Percentiles rank a stretch among this genome's conserved stretches.
These are phyloP conservation scores for Acleris cristana DNA, from an alignment of 2,888 invertebrate species.

Conservation along the genomic window DNA sequence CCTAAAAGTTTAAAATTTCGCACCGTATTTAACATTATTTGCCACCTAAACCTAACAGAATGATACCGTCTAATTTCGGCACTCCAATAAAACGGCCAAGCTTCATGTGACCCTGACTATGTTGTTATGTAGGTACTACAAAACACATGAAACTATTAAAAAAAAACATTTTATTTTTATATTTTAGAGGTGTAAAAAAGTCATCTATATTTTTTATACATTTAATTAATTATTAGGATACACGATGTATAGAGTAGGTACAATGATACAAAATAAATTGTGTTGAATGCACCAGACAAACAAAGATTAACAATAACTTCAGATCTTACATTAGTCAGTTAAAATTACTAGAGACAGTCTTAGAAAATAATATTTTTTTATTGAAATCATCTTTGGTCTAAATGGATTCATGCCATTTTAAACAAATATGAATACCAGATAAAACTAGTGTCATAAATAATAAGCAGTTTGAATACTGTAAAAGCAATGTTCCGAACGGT, in stretches of 20 bases:
- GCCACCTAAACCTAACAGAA: too few species aligned
- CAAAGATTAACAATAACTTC: slow-evolving; percentile 49
- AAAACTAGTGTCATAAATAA: not conserved
- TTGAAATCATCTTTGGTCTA: slow-evolving; percentile 52
- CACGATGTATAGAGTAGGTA: slow-evolving; percentile 40
- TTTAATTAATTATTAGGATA: slow-evolving; percentile 20
- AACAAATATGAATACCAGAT: slow-evolving; percentile 5
- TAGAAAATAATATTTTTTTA: slow-evolving; percentile 42
- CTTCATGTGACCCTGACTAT: too few species aligned
- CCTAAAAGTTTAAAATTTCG: too few species aligned
- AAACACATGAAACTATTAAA: too few species aligned
- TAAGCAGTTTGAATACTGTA: not conserved
- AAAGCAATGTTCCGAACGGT: not conserved
- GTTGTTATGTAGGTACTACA: too few species aligned
- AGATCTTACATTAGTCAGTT: slow-evolving; percentile 49
- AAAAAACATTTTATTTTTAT: too few species aligned
- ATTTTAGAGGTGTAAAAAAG: too few species aligned
- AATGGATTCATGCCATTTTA: slow-evolving; percentile 20
- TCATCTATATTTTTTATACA: slow-evolving; percentile 9
- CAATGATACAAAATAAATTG: slow-evolving; percentile 55
- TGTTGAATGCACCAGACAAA: slow-evolving; percentile 55
- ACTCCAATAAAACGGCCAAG: too few species aligned
- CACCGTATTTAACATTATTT: too few species aligned
- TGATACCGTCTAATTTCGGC: too few species aligned
- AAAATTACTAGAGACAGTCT: slow-evolving; percentile 43